Base-by-base conservation (phyloP, 2,888 invertebrate genomes). In the Drosophila formosana region DNA sequence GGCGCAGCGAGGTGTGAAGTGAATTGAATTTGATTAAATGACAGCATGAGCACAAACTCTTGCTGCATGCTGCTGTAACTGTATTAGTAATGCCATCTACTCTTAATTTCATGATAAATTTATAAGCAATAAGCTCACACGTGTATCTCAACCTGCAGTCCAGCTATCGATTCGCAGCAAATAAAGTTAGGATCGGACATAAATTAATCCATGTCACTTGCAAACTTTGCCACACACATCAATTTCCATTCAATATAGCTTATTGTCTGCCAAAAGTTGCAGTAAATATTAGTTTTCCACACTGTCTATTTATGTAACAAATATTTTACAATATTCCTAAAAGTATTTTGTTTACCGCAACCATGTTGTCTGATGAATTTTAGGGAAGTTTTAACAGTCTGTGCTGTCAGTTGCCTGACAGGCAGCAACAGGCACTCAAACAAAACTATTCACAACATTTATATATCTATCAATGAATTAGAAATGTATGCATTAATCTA, bases 1-100 rank as follows among this genome's bases (percentile, higher is more conserved):
- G 30, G 41, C 57, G 67, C 62, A 80, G 53, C 67, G 77, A 71
- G 26, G 74, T 70, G 74, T 69, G 57, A 72, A 80, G 49, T 66
- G 83, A 88, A 82, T 85, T 88, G 80, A 80, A 85, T 88, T 88
- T 82, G 80, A 82, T 82, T 71, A 78, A 78, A 66, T 75, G 80
- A 56, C 70, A 70, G 68, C 46, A 57, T 57, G 32, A 52, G 55
- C 4, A 30, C 41, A 26, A 37, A 47, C 18, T 6, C 26, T n/a
- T 49, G 23, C 0, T 46, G 9, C 5, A 7, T 11, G 34, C 34
- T 34, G 23, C 5, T 8, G n/a, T 28, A 46, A 30, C 13, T 43
- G 50, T 56, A 49, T 64, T 49, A 13, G 25, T 53, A 68, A 58
- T 65, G 25, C 25, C 43, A 51, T 74, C 61, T 60, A 28, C 43